These are phyloP conservation scores for Ophioderma brevispina DNA, from an alignment of 35 echinoderm and acorn worm species.

Conservation along the genomic window DNA sequence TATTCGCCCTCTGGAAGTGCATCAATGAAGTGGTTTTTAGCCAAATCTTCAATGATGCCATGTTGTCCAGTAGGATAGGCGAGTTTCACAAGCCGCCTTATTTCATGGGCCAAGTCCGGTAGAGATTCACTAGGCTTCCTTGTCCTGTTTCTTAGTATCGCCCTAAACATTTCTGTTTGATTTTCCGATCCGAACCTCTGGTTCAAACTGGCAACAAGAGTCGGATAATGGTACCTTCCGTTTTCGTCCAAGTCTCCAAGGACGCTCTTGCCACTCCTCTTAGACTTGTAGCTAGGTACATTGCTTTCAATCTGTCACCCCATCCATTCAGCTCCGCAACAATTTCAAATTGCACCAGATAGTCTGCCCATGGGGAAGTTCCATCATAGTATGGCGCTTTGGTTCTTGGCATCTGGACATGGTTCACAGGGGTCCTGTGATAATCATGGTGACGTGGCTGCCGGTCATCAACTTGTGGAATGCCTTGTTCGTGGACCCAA, in stretches of 20 bases:
- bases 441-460: no score
- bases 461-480: no score
- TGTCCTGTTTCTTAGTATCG: slow-evolving; percentile 37
- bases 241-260: slow-evolving; percentile 37
- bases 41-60: slow-evolving; percentile 32
- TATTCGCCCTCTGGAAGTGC: no score
- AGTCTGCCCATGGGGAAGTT: slow-evolving; percentile 43
- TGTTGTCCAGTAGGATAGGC: slow-evolving; percentile 40
- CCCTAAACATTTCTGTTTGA: slow-evolving; percentile 40
- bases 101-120: slow-evolving; percentile 30
- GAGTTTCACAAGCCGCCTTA: slow-evolving; percentile 34
- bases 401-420: no score
- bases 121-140: slow-evolving; percentile 29
- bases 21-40: slow-evolving; percentile 66
- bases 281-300: slow-evolving; percentile 51
- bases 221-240: not conserved
- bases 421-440: no score
- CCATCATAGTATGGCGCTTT: slow-evolving; percentile 32
- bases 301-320: slow-evolving; percentile 9
- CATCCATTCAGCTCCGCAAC: slow-evolving; percentile 53
- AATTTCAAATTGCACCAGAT: slow-evolving; percentile 49
- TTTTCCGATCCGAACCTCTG: slow-evolving; percentile 34
- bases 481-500: no score
- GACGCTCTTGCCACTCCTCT: slow-evolving; percentile 35
- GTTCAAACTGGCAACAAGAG: slow-evolving; percentile 8